Evolutionary conservation across 2,888 invertebrate species (phyloP).

Genomic region (Tuberolachnus salignus): DNA sequence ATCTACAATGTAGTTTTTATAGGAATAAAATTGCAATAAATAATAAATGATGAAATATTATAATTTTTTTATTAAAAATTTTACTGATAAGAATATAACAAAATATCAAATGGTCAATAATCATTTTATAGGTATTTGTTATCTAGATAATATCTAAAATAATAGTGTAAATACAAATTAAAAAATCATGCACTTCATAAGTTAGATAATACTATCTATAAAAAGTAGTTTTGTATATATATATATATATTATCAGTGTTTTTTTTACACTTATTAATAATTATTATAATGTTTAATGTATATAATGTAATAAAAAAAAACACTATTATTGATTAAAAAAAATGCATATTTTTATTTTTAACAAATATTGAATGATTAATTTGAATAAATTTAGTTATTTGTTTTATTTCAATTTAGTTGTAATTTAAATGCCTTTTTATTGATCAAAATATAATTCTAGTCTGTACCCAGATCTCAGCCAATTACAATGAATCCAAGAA

Average conservation of each 20-base stretch:
- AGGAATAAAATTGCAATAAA: background rate
- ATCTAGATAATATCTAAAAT: background rate
- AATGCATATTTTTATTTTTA: too few species aligned
- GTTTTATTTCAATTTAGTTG: too few species aligned
- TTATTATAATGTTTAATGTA: too few species aligned
- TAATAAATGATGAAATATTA: background rate
- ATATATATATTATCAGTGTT: background rate
- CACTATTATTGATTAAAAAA: too few species aligned
- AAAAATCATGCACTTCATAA: background rate
- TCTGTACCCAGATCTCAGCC: constrained; percentile 82
- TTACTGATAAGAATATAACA: background rate
- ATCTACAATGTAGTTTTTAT: background rate
- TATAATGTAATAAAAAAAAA: too few species aligned
- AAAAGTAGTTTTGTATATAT: background rate
- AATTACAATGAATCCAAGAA: constrained; percentile 72
- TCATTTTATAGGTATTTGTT: background rate
- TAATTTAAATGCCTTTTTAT: background rate
- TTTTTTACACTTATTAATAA: too few species aligned
- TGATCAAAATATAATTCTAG: constrained; percentile 8
- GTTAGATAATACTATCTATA: background rate
- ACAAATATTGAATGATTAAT: too few species aligned
- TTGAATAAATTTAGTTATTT: too few species aligned
- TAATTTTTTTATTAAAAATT: background rate
- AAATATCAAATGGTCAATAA: background rate
- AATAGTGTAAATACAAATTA: constrained; percentile 1